Evolutionary conservation across 2,888 invertebrate genomes (phyloP), one percentile per base, ranked within the genome.

Genomic region (Melolontha melolontha): DNA sequence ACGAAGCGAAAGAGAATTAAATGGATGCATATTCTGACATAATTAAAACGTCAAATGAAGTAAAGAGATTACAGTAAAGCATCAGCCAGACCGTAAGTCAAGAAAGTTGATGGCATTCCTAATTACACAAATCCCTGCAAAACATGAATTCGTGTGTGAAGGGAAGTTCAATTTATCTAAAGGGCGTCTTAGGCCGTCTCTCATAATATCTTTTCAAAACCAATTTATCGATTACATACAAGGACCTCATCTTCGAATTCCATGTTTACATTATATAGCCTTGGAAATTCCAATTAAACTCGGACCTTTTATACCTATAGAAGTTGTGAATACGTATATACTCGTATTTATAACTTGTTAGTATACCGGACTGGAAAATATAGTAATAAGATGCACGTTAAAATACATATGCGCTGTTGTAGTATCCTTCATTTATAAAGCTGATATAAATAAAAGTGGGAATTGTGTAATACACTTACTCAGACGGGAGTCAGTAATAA

Each of bases 21-120:
- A 59, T 44, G 44, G 29, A 44, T 59, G 44, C 34, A 59, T 59
- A 29, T 59, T 14, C 27, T 11, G 29, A 44, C 11, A 59, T 44
- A 59, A 59, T 59, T 59, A 59, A 44, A 59, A 59, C 44, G 44
- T 59, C 59, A 59, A 59, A 44, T 29, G 44, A 29, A 34, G 42
- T 44, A 44, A 59, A 44, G 59, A 14, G 44, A 59, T 59, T 57
- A 59, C 5, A 42, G 57, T 42, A 42, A 44, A 42, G 27, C 22
- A 59, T 29, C 44, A 22, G 29, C 42, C 40, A 34, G 29, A 44
- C 27, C 59, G 44, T 59, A 59, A 59, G 59, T 59, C 42, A 59
- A 12, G 29, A 44, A 47, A 44, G 44, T 44, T 42, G 59, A 59
- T 44, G 14, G 29, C 59, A 44, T 14, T 44, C 29, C 59, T 59